Evolutionary conservation across 2,113 vertebrate species (phyloP), one percentile per base, ranked within the genome.

Genomic region (Tyrannus savana): DNA sequence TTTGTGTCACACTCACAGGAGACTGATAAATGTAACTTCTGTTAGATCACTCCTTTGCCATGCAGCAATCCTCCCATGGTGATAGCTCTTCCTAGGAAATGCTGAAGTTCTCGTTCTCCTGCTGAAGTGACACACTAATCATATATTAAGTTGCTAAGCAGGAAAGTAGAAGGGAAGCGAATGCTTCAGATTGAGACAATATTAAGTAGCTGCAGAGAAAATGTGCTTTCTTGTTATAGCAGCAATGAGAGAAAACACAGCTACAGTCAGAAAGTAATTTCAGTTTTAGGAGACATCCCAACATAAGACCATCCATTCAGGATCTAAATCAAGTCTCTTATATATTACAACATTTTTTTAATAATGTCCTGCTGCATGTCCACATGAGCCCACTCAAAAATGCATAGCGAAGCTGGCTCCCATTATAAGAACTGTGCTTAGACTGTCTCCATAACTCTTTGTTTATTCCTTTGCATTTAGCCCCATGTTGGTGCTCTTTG

Each of bases 221-320:
- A 77, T 37, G 53, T 78, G 23, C 84, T 78, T 87, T 33, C 68
- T 78, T 95, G 22, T 94, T 96, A 49, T 1, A 91, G 64, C 28
- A 87, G 44, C 50, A 39, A n/a, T 35, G 69, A 44, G 30, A 79
- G 67, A 85, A 96, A 91, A 76, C 22, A 93, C 24, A 79, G 31
- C 73, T 82, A 28, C 82, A 78, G 67, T 76, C 86, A 58, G 79
- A 79, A 90, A 68, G 71, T 81, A 83, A 69, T 76, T 66, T 52
- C 63, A 91, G 47, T 44, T 91, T 95, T 72, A 93, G 44, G 74
- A 93, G 77, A 42, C 71, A 41, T 83, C 47, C 42, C 24, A 71
- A 55, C 42, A 31, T 63, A 90, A 85, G 72, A 71, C 90, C 74
- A 85, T 91, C 93, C 93, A 82, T 88, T 90, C 49, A 62, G 52